Evolutionary conservation across 2,888 invertebrate genomes (phyloP).

Genomic region (Euclidia mi): DNA sequence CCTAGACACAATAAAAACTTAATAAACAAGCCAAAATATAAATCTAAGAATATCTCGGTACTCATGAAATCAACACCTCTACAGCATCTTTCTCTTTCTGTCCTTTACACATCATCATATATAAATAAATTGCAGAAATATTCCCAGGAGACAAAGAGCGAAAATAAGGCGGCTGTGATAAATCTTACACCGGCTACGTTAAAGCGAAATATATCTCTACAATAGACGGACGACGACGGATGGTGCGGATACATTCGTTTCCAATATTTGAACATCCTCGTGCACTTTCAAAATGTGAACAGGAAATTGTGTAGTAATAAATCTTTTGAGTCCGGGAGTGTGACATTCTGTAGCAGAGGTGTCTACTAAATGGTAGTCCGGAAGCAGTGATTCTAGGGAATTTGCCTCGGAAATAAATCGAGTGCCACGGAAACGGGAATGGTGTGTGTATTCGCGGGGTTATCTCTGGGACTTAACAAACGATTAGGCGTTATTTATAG

Average conservation of each 20-base stretch:
- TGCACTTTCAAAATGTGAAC: slow-evolving; percentile 46
- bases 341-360: slow-evolving; percentile 37
- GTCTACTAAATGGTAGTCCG: slow-evolving; percentile 44
- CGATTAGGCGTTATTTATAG: slow-evolving; percentile 43
- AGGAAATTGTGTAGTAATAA: slow-evolving; percentile 52
- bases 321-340: slow-evolving; percentile 35
- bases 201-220: slow-evolving; percentile 47
- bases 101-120: too few relatives aligned
- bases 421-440: slow-evolving; percentile 25
- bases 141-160: slow-evolving; percentile 19
- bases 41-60: too few relatives aligned
- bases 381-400: slow-evolving; percentile 46
- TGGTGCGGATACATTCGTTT: slow-evolving; percentile 49
- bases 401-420: slow-evolving; percentile 50
- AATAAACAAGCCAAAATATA: too few relatives aligned
- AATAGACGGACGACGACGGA: slow-evolving; percentile 34
- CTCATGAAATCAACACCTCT: too few relatives aligned
- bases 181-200: slow-evolving; percentile 34
- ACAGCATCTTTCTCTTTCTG: too few relatives aligned
- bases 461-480: slow-evolving; percentile 32
- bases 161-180: slow-evolving; percentile 24
- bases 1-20: too few relatives aligned
- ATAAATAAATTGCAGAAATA: slow-evolving; percentile 7
- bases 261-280: slow-evolving; percentile 58
- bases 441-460: slow-evolving; percentile 25